Evolutionary conservation across 2,888 invertebrate species (phyloP).

Genomic region (Microdon myrmicae): DNA sequence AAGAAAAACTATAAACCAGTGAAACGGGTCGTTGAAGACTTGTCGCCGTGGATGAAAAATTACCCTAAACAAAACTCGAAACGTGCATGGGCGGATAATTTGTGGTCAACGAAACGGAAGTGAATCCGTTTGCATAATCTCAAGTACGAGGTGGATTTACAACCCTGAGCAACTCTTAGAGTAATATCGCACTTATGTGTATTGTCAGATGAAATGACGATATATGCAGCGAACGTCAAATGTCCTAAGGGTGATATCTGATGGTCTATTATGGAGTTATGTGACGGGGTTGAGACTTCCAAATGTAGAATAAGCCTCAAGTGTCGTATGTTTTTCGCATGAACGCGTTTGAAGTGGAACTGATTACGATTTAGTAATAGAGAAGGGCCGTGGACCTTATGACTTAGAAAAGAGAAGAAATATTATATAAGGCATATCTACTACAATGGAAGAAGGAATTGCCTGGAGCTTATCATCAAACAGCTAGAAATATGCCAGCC

Average conservation of each 20-base stretch:
- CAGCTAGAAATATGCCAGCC: too few relatives aligned
- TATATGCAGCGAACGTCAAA: neutral
- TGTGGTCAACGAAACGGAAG: conserved; percentile 49
- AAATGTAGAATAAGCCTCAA: conserved; percentile 28
- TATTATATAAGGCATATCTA: too few relatives aligned
- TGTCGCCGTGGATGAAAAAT: conserved; percentile 18
- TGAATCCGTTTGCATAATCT: conserved; percentile 49
- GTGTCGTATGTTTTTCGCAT: conserved; percentile 40
- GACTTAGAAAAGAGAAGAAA: too few relatives aligned
- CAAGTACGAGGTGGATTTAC: too few relatives aligned
- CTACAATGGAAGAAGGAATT: too few relatives aligned
- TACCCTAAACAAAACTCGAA: conserved; percentile 40
- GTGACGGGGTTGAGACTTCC: conserved; percentile 8
- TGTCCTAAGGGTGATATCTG: conserved; percentile 15
- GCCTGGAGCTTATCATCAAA: too few relatives aligned
- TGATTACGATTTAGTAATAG: too few relatives aligned
- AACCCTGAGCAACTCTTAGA: conserved; percentile 34
- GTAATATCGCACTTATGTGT: conserved; percentile 35
- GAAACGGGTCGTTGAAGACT: conserved; percentile 34
- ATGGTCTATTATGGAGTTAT: conserved; percentile 5
- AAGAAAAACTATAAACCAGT: conserved; percentile 16
- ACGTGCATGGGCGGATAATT: conserved; percentile 49
- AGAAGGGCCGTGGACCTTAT: too few relatives aligned
- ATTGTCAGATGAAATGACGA: conserved; percentile 18
- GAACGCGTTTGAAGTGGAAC: conserved; percentile 39